phyloP scores from a whole-genome alignment of 2,797 vertebrate genomes.

The Cyprinodon diabolis region DNA sequence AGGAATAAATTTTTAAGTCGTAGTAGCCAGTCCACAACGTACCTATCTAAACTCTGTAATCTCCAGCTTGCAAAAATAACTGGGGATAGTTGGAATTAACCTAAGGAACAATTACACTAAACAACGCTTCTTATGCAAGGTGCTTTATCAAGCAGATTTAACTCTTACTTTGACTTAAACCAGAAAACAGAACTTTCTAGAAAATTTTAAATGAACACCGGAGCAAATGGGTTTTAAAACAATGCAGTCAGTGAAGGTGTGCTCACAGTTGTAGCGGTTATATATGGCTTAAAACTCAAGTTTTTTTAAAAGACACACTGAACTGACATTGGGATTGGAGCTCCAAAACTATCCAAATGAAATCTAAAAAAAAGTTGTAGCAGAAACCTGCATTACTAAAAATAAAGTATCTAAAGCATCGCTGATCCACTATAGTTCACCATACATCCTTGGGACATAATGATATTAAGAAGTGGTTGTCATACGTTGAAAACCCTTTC shows the following conservation, averaged over 20 bases:
- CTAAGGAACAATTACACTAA: background rate
- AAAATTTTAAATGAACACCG: background rate
- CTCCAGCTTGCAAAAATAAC: constrained; percentile 15
- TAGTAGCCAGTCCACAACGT: background rate
- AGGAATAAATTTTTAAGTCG: background rate
- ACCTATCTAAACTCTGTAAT: background rate
- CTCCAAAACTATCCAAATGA: no score
- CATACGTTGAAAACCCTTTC: constrained; percentile 5
- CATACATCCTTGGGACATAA: background rate
- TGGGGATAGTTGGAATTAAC: background rate
- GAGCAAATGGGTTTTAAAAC: background rate
- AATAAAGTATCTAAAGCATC: no score
- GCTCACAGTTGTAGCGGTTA: no score
- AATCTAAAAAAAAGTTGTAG: no score
- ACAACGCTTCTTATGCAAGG: constrained; percentile 4
- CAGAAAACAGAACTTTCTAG: background rate
- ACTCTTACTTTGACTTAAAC: constrained; percentile 8
- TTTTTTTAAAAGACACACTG: no score
- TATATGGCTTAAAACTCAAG: no score
- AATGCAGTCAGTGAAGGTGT: no score
- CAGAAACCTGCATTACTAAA: no score
- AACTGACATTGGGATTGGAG: no score
- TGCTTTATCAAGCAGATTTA: constrained; percentile 1
- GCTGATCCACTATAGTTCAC: no score
- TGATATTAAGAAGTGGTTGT: background rate